Evolutionary conservation across 2,797 vertebrate genomes (phyloP), one percentile per base, ranked within the genome.

Genomic region (Arvicola amphibius): DNA sequence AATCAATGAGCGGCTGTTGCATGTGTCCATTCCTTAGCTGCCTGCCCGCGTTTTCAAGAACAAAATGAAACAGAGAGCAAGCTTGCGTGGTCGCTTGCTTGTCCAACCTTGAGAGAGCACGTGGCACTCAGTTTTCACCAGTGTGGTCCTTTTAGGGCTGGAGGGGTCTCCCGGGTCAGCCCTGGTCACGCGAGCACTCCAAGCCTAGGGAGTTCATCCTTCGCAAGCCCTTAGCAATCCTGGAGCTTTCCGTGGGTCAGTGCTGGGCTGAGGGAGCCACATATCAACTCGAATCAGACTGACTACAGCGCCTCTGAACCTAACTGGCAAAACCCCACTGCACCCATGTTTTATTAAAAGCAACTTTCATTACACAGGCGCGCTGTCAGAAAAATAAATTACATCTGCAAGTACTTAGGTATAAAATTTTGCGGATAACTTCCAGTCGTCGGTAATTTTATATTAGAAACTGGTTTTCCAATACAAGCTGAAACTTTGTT

Each of bases 261-360:
- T 16, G 73, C 96, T 76, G 95, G 86, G 84, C 87, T 88, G 65
- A 92, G 95, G 92, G 92, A 91, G 90, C 96, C 93, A 88, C 97
- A 78, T 96, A 97, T 98, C 97, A 97, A 84, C 97, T 98, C 93
- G 93, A 97, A 98, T 97, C 97, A 97, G 95, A 98, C 97, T 97
- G 97, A 98, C 98, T 98, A 95, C 93, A 73, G 63, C 96, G 98
- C 97, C 98, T 97, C 97, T 97, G 84, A 98, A 98, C 96, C 96
- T 97, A 98, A 97, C 97, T 97, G 97, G 98, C 97, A 98, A 98
- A 98, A 98, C 37, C 74, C 96, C 97, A 98, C 96, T 96, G 92
- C 96, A 51, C 94, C 98, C 98, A 97, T 98, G 98, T 98, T 98
- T 98, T 98, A 98, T 98, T 98, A 98, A 98, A 98, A 98, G 91